Base-by-base conservation (phyloP, 2,113 vertebrate species). In the Helogale parvula region DNA sequence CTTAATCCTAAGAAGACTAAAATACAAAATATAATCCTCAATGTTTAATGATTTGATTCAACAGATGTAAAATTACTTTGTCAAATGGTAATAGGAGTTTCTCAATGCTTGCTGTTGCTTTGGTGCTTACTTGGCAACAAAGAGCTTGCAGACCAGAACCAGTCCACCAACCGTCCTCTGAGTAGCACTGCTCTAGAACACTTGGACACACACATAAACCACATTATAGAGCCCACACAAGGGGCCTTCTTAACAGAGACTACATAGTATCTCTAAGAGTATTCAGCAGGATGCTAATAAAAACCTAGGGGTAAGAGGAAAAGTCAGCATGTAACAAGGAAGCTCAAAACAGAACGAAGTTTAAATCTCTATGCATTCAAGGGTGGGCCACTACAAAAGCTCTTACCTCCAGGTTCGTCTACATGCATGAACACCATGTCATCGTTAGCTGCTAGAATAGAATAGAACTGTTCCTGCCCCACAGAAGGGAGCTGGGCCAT, bases 371-470 rank as follows among this genome's bases (percentile, higher is more conserved):
- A 17, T 3, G 4, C 38, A 45, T 23, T 89, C 14, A 50, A 89
- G 31, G n/a, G 5, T 2, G 12, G 14, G 60, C 21, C 38, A n/a
- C 33, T 15, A 45, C 29, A n/a, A 65, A 6, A 35, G 63, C 35
- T 88, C 99, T 98, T 69, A 99, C 99, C 99, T 54, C 99, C 99
- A 1, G 99, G 99, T 38, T 99, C 99, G 19, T 99, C 99, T 0
- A 99, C 99, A 19, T 99, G 99, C 99, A 99, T 99, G 98, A 99
- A 99, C 11, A 99, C 99, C 99, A 99, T 99, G 88, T 99, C 99
- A 0, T 99, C 98, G 13, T 99, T 99, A 0, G 99, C 99, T 21
- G 99, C 99, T 97, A 99, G 98, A 96, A 99, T 99, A 65, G 99
- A 99, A 95, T 99, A 99, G 93, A 99, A 99, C 87, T 99, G 99